Evolutionary conservation across 2,888 invertebrate genomes (phyloP).

Genomic region (Romanomermis culicivorax): DNA sequence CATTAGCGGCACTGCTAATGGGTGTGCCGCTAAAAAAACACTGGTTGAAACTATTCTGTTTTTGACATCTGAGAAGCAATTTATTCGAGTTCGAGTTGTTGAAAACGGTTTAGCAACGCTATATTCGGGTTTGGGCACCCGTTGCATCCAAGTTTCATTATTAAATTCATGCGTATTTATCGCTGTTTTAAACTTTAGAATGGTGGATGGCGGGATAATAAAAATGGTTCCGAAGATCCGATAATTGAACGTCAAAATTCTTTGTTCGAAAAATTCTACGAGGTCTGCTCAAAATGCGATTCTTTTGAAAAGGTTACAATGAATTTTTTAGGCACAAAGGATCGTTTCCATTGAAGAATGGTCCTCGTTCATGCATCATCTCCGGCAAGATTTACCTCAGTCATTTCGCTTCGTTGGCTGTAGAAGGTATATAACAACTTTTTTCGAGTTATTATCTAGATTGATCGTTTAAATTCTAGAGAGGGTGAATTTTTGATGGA

Average conservation of each 20-base stretch:
- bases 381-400: not conserved
- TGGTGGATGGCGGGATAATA: too few species aligned
- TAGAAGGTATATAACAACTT: not conserved
- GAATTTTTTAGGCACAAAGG: not conserved
- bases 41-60: too few species aligned
- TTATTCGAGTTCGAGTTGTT: too few species aligned
- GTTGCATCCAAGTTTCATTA: too few species aligned
- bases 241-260: not conserved
- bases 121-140: too few species aligned
- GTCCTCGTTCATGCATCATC: not conserved
- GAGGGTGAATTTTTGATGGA: conserved; percentile 4
- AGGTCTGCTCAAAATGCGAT: not conserved
- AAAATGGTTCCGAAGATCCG: too few species aligned
- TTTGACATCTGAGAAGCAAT: too few species aligned
- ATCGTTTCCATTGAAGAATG: conserved; percentile 4
- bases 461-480: conserved; percentile 5
- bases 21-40: too few species aligned
- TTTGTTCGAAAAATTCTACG: not conserved
- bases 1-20: too few species aligned
- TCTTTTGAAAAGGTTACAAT: not conserved
- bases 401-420: conserved; percentile 5
- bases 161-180: too few species aligned
- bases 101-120: too few species aligned
- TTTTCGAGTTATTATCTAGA: not conserved
- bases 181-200: too few species aligned